Evolutionary conservation across 2,888 invertebrate species (phyloP).

Genomic region (Drosophila setosimentum): DNA sequence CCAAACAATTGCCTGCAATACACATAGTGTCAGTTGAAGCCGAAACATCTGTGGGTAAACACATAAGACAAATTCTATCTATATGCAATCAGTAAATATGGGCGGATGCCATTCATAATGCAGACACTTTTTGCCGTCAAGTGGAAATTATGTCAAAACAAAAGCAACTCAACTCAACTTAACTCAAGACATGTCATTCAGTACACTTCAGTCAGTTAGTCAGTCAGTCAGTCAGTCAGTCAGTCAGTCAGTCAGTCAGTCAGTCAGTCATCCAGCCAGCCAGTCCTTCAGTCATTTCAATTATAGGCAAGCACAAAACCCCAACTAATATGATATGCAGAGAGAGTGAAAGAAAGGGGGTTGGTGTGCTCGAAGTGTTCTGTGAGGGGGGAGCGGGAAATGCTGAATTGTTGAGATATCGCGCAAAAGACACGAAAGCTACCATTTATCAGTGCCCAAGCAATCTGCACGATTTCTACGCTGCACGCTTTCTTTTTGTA

Average conservation of each 20-base stretch:
- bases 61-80: constrained; percentile 67
- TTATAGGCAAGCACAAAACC: constrained; percentile 64
- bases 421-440: constrained; percentile 54
- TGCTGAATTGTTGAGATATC: constrained; percentile 31
- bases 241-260: constrained; percentile 32
- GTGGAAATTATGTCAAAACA: constrained; percentile 79
- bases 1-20: constrained; percentile 34
- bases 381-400: not conserved
- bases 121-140: constrained; percentile 59
- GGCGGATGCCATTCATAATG: constrained; percentile 40
- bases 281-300: constrained; percentile 63
- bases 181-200: constrained; percentile 57
- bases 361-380: not conserved
- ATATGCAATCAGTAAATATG: constrained; percentile 80
- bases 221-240: constrained; percentile 31
- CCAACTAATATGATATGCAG: constrained; percentile 69
- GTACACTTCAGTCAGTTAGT: constrained; percentile 32
- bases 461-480: constrained; percentile 59
- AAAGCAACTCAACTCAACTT: constrained; percentile 45
- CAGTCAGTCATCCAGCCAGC: constrained; percentile 25
- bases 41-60: constrained; percentile 49
- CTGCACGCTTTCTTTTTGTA: constrained; percentile 27
- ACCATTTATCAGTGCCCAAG: constrained; percentile 70
- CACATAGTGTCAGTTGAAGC: constrained; percentile 10
- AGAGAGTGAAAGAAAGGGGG: constrained; percentile 14